A percentile compares a stretch with the other conserved stretches of the same genome.
Conservation (phyloP, 2,888 invertebrate species). For the Pecten maximus region DNA sequence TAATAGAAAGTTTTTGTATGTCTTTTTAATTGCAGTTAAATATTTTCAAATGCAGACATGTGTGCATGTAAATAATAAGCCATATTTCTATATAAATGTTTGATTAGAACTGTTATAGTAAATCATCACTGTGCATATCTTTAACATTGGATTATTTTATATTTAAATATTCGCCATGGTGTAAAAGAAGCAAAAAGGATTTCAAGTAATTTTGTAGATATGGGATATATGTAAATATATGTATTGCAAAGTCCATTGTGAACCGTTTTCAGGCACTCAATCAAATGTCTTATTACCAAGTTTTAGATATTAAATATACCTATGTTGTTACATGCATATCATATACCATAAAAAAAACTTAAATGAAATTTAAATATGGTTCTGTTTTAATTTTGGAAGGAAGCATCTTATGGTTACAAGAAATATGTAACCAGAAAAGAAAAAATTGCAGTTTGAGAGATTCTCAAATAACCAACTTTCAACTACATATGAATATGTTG, state of each 20-base stretch:
- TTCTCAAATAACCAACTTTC: too few species aligned
- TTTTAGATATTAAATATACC: background rate
- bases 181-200: background rate
- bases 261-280: background rate
- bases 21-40: background rate
- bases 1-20: background rate
- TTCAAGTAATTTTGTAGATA: background rate
- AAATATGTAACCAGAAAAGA: too few species aligned
- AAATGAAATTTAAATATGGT: background rate
- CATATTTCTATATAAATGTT: constrained; percentile 10
- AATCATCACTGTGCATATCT: background rate
- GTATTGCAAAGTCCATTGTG: background rate
- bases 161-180: background rate
- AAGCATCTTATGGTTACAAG: background rate
- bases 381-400: background rate
- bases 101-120: background rate
- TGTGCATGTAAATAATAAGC: constrained; percentile 4
- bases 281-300: background rate
- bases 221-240: background rate
- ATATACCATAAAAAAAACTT: background rate
- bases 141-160: background rate
- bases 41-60: background rate
- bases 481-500: too few species aligned
- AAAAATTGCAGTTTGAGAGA: too few species aligned
- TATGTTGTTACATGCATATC: constrained; percentile 27